A percentile compares a stretch with the other conserved stretches of the same genome.
Evolutionary conservation across 2,797 vertebrate genomes (phyloP).

Genomic region (Mergus octosetaceus): DNA sequence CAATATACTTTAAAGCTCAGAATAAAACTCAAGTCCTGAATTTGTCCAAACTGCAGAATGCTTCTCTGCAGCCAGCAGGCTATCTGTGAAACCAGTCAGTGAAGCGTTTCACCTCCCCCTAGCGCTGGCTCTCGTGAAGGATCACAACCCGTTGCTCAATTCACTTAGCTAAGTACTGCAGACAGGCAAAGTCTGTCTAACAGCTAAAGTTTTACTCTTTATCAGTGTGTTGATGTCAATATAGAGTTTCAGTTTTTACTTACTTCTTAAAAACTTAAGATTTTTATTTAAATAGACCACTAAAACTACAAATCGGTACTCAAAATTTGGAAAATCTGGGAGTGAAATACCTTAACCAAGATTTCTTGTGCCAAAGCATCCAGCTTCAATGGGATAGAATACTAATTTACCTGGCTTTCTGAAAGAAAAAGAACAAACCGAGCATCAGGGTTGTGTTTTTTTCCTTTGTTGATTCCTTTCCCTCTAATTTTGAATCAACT

Average conservation of each 20-base stretch:
- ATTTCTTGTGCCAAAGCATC: background rate
- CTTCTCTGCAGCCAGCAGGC: background rate
- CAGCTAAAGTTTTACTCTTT: background rate
- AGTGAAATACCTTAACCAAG: background rate
- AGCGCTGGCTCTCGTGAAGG: rapidly evolving
- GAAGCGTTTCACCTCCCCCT: background rate
- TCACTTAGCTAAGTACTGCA: background rate
- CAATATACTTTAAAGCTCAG: background rate
- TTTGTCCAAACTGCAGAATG: background rate
- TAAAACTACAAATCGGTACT: background rate
- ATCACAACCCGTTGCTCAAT: background rate
- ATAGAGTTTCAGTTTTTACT: background rate
- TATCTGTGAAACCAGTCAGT: background rate
- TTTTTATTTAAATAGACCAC: background rate
- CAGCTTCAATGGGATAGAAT: background rate
- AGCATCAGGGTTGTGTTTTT: background rate
- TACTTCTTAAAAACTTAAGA: background rate
- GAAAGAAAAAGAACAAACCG: rapidly evolving
- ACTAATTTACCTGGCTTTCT: background rate
- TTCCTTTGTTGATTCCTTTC: background rate
- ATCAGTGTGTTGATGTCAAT: background rate
- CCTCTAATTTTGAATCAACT: background rate
- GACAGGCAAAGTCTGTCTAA: background rate
- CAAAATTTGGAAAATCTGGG: background rate
- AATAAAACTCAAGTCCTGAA: background rate